A percentile compares a stretch with the other conserved stretches of the same genome.
phyloP scores from a whole-genome alignment of 2,113 vertebrate species.

The Rhegmatorhina hoffmannsi region DNA sequence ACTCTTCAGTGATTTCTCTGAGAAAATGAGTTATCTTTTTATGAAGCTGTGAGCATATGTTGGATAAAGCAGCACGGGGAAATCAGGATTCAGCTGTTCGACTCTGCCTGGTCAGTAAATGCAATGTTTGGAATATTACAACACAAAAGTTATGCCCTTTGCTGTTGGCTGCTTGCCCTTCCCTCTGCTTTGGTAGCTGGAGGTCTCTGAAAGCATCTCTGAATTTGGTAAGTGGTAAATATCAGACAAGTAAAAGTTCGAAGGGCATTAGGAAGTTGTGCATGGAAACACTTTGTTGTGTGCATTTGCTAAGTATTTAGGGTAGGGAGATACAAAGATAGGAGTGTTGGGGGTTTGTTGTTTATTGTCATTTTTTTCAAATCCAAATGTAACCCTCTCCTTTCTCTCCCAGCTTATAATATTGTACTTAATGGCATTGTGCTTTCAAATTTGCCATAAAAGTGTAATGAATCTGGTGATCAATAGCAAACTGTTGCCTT shows the following conservation, averaged over 20 bases:
- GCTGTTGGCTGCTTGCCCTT: neutral
- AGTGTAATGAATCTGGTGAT: constrained; percentile 58
- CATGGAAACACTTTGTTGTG: neutral
- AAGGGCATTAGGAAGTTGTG: neutral
- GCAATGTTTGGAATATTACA: neutral
- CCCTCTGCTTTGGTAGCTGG: neutral
- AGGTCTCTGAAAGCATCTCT: neutral
- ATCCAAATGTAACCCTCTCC: neutral
- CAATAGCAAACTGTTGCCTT: constrained; percentile 26
- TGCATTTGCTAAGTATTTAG: neutral
- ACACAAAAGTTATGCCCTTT: neutral
- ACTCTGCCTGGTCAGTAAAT: neutral
- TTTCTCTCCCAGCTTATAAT: neutral
- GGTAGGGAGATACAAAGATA: neutral
- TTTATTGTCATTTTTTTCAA: neutral
- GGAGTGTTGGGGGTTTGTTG: neutral
- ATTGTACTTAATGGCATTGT: constrained; percentile 44
- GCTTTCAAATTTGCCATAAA: constrained; percentile 54
- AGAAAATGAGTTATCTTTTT: neutral
- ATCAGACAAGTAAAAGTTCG: neutral
- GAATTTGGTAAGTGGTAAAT: neutral
- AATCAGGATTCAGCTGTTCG: neutral
- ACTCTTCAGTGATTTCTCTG: neutral
- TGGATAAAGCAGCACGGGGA: neutral
- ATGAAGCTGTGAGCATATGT: neutral